A percentile compares a stretch with the other conserved stretches of the same genome.
Conservation (phyloP, 2,888 invertebrate species). For the Drosophila prostipennis region DNA sequence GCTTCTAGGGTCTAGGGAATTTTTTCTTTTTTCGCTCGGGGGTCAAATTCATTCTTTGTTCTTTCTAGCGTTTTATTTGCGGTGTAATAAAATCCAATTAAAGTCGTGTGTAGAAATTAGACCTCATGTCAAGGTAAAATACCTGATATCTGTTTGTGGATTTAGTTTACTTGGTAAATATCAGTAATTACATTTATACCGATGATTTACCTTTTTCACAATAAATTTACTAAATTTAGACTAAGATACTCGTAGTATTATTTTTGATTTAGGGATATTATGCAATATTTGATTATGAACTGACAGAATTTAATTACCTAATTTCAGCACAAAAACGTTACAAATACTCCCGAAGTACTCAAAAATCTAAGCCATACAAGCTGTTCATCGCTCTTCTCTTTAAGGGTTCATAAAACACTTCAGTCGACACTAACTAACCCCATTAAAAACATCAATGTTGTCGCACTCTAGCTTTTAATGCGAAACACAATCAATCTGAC, state of each 20-base stretch:
- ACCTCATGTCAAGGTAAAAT: neutral
- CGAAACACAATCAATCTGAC: slow-evolving; percentile 27
- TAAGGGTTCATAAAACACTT: slow-evolving; percentile 10
- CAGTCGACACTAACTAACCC: slow-evolving; percentile 9
- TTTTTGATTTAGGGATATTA: no score
- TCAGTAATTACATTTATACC: neutral
- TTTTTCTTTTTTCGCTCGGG: no score
- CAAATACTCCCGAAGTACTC: neutral
- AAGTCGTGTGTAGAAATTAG: neutral
- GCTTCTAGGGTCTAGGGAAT: no score
- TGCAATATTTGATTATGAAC: neutral
- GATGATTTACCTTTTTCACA: neutral
- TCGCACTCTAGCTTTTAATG: slow-evolving; percentile 21
- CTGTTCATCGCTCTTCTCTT: neutral
- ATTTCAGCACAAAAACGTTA: neutral
- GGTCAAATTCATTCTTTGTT: neutral
- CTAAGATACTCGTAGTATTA: no score
- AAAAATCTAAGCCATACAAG: neutral
- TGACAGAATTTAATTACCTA: neutral
- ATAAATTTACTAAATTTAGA: neutral
- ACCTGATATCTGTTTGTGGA: neutral
- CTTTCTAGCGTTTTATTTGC: neutral
- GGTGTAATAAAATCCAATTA: neutral
- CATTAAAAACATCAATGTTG: slow-evolving; percentile 28
- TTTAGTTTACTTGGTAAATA: neutral